Base-by-base conservation (phyloP, 2,113 vertebrate species). In the Nyctibius bracteatus region DNA sequence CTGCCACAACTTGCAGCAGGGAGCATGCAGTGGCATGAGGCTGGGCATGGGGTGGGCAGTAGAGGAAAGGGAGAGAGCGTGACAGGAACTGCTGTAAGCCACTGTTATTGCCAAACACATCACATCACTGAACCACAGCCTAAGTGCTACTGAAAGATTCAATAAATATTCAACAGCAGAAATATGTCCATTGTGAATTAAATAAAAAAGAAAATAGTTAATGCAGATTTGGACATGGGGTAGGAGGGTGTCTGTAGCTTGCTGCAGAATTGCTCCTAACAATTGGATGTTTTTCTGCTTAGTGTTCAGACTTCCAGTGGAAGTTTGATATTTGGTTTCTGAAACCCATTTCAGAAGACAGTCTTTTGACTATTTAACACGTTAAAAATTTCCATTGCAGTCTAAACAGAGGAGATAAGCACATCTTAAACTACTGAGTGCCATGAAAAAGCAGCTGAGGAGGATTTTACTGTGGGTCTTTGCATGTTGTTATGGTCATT, bases 1-100 rank as follows among this genome's bases (percentile, higher is more conserved):
- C 81, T 96, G 96, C 81, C 77, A 35, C 61, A 79, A 30, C 93
- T 92, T 94, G 96, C 73, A 95, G 88, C 73, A 37, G 77, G 37
- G 86, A 94, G 80, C 65, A 20, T 43, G 79, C 65, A 43, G 89
- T 78, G 88, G 83, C 83, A 46, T 31, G 86, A 83, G 86, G 79
- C 81, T 0, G 81, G 90, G 92, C 47, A 46, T 37, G 63, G 82
- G 51, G 82, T 90, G 92, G 75, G 88, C 92, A 90, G 67, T 0
- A 1, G 79, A 61, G 74, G 52, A 58, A 73, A 57, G 49, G 67
- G 68, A 78, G 83, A 37, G 71, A 68, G 74, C 11, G 0, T 49
- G 79, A 58, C 58, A 90, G 75, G 79, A 94, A 17, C 75, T 90
- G 88, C 79, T 82, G 57, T 63, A 67, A 93, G 66, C 62, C 21